Percentiles rank a stretch among this genome's conserved stretches.
These are phyloP conservation scores for Corvus cornix DNA, from an alignment of 2,113 vertebrate genomes.

Conservation along the genomic window DNA sequence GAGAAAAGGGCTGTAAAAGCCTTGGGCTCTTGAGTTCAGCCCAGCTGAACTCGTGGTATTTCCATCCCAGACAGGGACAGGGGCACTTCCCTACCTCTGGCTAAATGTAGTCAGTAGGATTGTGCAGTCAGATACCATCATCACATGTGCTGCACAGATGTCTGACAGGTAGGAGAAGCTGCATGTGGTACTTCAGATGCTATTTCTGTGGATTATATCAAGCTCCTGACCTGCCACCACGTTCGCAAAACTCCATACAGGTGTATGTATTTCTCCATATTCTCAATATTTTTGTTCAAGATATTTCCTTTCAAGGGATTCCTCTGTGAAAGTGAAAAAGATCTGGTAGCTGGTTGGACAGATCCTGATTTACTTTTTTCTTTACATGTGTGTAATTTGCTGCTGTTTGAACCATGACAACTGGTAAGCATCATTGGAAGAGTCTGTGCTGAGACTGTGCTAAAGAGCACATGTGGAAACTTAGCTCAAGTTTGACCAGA, in stretches of 20 bases:
- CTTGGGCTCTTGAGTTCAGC: neutral
- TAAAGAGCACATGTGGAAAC: neutral
- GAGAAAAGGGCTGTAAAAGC: neutral
- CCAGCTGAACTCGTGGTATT: neutral
- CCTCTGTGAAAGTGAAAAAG: neutral
- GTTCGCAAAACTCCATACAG: neutral
- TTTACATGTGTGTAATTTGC: neutral
- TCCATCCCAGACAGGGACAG: neutral
- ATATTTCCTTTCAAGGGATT: neutral
- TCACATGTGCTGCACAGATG: neutral
- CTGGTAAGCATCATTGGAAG: neutral
- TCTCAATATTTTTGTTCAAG: neutral
- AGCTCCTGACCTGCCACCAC: neutral
- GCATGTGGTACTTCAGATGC: accelerated
- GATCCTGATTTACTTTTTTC: neutral
- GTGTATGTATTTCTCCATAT: too few relatives aligned
- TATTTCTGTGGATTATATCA: neutral
- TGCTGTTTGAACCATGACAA: neutral
- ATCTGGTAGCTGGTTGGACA: neutral
- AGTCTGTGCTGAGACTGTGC: neutral
- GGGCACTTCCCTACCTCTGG: neutral
- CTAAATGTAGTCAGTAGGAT: neutral
- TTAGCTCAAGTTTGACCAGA: neutral
- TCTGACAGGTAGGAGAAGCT: neutral
- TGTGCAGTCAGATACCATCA: accelerated